Evolutionary conservation across 2,113 vertebrate genomes (phyloP), one percentile per base, ranked within the genome.

Genomic region (Elephantulus edwardii): DNA sequence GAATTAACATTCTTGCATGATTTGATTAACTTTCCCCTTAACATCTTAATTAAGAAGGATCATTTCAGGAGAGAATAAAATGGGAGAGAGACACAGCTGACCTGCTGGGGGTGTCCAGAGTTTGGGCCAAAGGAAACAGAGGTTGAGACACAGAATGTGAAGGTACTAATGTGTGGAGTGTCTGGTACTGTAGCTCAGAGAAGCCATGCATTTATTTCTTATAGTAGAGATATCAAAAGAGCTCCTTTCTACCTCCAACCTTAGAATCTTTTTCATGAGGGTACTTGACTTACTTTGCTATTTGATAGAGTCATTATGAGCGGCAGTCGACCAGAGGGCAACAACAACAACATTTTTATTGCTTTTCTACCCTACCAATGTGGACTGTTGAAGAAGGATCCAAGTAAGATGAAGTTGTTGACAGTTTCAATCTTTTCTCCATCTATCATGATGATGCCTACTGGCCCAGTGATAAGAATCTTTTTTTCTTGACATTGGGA

Each of bases 221-320:
- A 56, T 0, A 10, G 40, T 56, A 44, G 17, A 80, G 58, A 66
- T 58, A 17, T 1, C 5, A 46, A 58, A 38, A 64, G 78, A 30
- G 2, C 33, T 58, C 35, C 26, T 13, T 33, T 26, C n/a, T 20
- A 50, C 20, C 19, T 33, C 70, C 10, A 58, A 9, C 16, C 54
- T 24, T 8, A 30, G 35, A 44, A 40, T n/a, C 11, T 28, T 14
- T 7, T 3, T n/a, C 33, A 0, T 0, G 22, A 35, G 30, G 5
- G 11, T 6, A 24, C 10, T 33, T n/a, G 58, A 75, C 8, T 40
- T 14, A 4, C 17, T 38, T 2, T 71, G 56, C 42, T 28, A 4
- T n/a, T 24, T 44, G 83, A 89, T 54, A n/a, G n/a, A n/a, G n/a
- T n/a, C n/a, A n/a, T n/a, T n/a, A n/a, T n/a, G n/a, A n/a, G n/a